Percentiles rank a stretch among this genome's conserved stretches.
Conservation (phyloP, 2,797 vertebrate species). For the Distichodus sexfasciatus region DNA sequence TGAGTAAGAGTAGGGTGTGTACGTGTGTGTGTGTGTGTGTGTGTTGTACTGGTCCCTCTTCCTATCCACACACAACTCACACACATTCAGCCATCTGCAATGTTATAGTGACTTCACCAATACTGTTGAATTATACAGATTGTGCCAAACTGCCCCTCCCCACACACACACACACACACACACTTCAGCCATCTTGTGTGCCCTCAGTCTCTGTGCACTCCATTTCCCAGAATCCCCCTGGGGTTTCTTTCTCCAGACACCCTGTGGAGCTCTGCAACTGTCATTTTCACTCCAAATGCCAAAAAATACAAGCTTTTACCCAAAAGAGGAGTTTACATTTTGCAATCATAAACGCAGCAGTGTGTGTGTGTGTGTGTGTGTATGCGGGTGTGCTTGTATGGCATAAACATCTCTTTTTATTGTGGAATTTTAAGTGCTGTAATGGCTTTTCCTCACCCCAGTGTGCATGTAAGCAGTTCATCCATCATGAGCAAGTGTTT, state of each 20-base stretch:
- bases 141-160: constrained; percentile 11
- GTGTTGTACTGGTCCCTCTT: background rate
- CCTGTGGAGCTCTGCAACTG: background rate
- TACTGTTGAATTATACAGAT: constrained; percentile 19
- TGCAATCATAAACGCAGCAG: no score
- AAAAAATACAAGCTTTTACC: background rate
- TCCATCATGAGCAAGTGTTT: no score
- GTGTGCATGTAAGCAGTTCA: no score
- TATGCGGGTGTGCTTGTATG: no score
- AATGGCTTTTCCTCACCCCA: no score
- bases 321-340: no score
- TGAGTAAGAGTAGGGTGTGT: background rate
- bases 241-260: constrained; percentile 20
- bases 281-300: constrained; percentile 10
- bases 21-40: constrained; percentile 10
- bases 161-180: constrained; percentile 22
- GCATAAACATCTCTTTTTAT: no score
- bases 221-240: constrained; percentile 33
- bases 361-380: no score
- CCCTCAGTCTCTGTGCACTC: background rate
- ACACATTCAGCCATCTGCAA: constrained; percentile 17
- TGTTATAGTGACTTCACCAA: constrained; percentile 19
- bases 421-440: no score
- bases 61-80: no score
- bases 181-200: constrained; percentile 37